Evolutionary conservation across 2,888 invertebrate genomes (phyloP).

Genomic region (Chirona hameri): DNA sequence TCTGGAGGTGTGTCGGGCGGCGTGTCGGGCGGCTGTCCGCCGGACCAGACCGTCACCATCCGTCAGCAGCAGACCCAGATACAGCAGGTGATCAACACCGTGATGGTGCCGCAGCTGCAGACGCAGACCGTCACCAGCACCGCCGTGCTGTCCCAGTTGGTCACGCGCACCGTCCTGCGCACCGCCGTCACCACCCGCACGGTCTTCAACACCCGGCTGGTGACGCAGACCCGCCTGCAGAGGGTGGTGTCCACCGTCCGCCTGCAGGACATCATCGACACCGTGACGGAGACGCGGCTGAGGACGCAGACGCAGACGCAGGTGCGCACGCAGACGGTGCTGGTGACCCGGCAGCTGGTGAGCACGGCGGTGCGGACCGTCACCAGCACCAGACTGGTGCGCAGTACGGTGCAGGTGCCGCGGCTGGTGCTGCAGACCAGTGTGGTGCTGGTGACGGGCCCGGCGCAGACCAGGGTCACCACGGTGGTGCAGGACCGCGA

Average conservation of each 20-base stretch:
- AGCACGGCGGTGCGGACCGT: not conserved
- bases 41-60: not conserved
- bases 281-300: not conserved
- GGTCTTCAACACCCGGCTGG: conserved; percentile 34
- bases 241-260: not conserved
- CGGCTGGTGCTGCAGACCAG: not conserved
- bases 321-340: not conserved
- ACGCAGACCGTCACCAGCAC: conserved; percentile 35
- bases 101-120: conserved; percentile 35
- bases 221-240: conserved; percentile 30
- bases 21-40: not conserved
- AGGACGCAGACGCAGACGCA: not conserved
- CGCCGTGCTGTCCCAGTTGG: conserved; percentile 33
- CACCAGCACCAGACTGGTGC: not conserved
- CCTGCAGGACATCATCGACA: not conserved
- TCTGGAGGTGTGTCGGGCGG: not conserved
- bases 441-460: not conserved
- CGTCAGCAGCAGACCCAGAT: not conserved
- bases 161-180: conserved; percentile 35
- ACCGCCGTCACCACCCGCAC: conserved; percentile 36
- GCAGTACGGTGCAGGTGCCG: not conserved
- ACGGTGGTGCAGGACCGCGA: not conserved
- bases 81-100: conserved; percentile 33
- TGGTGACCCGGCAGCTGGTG: not conserved
- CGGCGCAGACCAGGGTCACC: not conserved